Conservation (phyloP, 2,888 invertebrate species). For the Branchipolynoe longqiensis region DNA sequence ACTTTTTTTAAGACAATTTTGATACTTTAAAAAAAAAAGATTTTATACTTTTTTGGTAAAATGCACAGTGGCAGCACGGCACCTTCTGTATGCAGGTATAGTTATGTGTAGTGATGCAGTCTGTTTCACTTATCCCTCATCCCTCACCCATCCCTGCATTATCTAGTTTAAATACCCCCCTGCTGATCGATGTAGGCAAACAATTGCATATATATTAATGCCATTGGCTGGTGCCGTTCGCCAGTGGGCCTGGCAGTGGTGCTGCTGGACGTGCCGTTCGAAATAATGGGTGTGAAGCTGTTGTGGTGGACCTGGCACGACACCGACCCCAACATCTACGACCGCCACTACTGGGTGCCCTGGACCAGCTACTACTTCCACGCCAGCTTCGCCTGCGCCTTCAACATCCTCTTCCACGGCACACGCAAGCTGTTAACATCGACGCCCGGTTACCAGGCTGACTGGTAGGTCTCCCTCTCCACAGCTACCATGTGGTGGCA, state of each 20-base stretch:
- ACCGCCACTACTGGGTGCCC: conserved; percentile 90
- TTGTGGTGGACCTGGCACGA: conserved; percentile 93
- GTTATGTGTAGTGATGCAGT: too few species aligned
- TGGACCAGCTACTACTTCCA: conserved; percentile 93
- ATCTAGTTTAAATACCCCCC: too few species aligned
- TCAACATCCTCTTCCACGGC: conserved; percentile 87
- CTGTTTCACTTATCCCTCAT: too few species aligned
- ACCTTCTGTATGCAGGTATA: too few species aligned
- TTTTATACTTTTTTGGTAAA: too few species aligned
- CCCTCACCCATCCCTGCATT: too few species aligned
- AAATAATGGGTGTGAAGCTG: conserved; percentile 89
- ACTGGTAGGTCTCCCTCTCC: conserved; percentile 58
- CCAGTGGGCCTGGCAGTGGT: conserved; percentile 87
- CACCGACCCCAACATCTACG: conserved; percentile 84
- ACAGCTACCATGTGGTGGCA: background rate
- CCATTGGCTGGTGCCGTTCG: too few species aligned
- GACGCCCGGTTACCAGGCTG: conserved; percentile 60
- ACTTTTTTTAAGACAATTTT: too few species aligned
- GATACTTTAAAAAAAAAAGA: too few species aligned
- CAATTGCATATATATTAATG: too few species aligned
- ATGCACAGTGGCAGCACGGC: too few species aligned
- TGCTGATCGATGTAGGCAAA: too few species aligned
- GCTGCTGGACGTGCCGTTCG: conserved; percentile 90
- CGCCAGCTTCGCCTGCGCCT: conserved; percentile 88
- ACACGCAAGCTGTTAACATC: conserved; percentile 83